Base-by-base conservation (phyloP, 2,113 vertebrate species). In the Callipepla squamata region DNA sequence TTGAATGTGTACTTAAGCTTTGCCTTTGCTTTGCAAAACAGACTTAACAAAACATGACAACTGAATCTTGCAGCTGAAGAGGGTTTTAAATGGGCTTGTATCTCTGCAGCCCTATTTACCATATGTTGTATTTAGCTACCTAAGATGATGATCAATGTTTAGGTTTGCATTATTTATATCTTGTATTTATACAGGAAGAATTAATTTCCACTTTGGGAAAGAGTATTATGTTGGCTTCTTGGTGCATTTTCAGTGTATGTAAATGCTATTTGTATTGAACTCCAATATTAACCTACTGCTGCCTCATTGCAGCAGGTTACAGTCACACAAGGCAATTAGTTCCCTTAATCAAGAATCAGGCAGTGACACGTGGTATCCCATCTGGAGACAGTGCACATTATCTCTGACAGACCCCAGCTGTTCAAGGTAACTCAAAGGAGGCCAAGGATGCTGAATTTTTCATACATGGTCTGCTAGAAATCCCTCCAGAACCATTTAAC, bases 41-140 rank as follows among this genome's bases (percentile, higher is more conserved):
- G 77, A 95, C 68, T 73, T 96, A 96, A 96, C 85, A 50, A 85
- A 93, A 95, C 28, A 93, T 95, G 96, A 96, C 96, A 97, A 94
- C 75, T 89, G 75, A 94, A 74, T 85, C 87, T 95, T 94, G 57
- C 92, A 92, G 85, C 91, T 28, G 6, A 91, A 95, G 80, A 84
- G 36, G 63, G 90, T 95, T 96, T 94, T 84, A 96, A 95, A 93
- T 84, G 78, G 81, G 44, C 63, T 89, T 80, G 32, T 87, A 92
- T 93, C 70, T 89, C 47, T 84, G 76, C 82, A 87, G 53, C 17
- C 75, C 51, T 73, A 30, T 90, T 94, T 91, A 91, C 79, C 85
- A 82, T 95, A 94, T 95, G 95, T 68, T 90, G 36, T 85, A 69
- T 94, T 91, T 96, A 77, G 36, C 55, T 81, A 92, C 86, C 90